phyloP scores from a whole-genome alignment of 2,797 vertebrate genomes.

The Tragelaphus oryx region DNA sequence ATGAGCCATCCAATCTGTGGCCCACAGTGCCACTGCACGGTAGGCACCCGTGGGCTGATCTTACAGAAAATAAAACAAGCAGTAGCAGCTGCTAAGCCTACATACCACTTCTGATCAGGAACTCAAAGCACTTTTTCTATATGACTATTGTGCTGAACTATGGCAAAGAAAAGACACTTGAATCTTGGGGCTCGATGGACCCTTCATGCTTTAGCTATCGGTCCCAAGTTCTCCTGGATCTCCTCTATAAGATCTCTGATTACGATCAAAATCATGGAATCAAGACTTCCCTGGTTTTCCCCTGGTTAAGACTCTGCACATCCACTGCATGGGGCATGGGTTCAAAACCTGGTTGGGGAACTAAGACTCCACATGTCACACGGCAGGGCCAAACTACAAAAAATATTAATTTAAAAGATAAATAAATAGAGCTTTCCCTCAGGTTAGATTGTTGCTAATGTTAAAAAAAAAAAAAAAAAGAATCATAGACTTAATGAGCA shows the following conservation, averaged over 20 bases:
- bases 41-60: background rate
- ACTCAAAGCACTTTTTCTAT: background rate
- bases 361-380: background rate
- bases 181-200: background rate
- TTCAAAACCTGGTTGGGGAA: background rate
- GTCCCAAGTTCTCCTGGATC: background rate
- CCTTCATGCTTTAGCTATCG: background rate
- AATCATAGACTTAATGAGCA: background rate
- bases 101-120: background rate
- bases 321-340: background rate
- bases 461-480: background rate
- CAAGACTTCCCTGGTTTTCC: background rate
- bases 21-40: slow-evolving; percentile 18
- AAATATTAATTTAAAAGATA: background rate
- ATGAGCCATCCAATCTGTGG: background rate
- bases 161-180: background rate
- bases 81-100: background rate
- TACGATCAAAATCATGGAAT: background rate
- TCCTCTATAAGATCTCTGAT: background rate
- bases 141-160: background rate
- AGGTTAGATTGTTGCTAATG: background rate
- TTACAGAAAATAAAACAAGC: background rate
- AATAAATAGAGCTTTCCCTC: background rate
- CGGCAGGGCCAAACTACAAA: background rate
- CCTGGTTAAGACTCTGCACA: background rate